A percentile compares a stretch with the other conserved stretches of the same genome.
Evolutionary conservation across 2,888 invertebrate genomes (phyloP).

Genomic region (Steromphala cineraria): DNA sequence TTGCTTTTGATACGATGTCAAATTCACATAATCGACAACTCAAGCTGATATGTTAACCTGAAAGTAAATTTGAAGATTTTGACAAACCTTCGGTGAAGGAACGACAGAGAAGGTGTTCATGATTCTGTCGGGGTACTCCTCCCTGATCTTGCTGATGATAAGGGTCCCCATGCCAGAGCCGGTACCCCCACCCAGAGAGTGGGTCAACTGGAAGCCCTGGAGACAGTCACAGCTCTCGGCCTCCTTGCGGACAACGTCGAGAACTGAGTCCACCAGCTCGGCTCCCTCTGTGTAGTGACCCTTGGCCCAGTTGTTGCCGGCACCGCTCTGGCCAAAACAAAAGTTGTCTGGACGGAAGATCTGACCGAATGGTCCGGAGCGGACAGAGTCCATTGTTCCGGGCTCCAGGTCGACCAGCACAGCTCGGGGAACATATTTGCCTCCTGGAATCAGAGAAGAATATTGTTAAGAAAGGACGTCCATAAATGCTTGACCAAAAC

Average conservation of each 20-base stretch:
- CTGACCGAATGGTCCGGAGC: constrained; percentile 95
- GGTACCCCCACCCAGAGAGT: constrained; percentile 90
- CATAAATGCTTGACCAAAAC: too few relatives aligned
- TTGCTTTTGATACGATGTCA: too few relatives aligned
- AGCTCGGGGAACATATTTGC: constrained; percentile 94
- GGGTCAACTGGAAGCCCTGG: constrained; percentile 73
- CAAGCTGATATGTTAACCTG: too few relatives aligned
- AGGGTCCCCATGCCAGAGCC: constrained; percentile 93
- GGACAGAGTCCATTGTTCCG: constrained; percentile 96
- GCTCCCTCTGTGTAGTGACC: constrained; percentile 93
- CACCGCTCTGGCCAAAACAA: constrained; percentile 85
- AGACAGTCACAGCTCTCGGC: constrained; percentile 71
- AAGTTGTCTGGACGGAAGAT: constrained; percentile 88
- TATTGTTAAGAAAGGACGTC: too few relatives aligned
- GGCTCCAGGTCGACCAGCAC: constrained; percentile 95
- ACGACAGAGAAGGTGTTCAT: constrained; percentile 98
- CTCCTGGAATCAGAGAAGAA: constrained; percentile 70
- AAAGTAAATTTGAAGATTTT: constrained; percentile 55
- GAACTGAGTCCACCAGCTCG: constrained; percentile 76
- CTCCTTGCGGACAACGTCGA: constrained; percentile 71
- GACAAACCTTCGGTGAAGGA: constrained; percentile 85
- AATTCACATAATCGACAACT: too few relatives aligned
- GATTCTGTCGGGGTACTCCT: constrained; percentile 77
- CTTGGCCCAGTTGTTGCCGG: constrained; percentile 85
- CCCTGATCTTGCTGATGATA: constrained; percentile 95